Conservation (phyloP, 2,888 invertebrate genomes). For the Xestoiulus laeticollis region DNA sequence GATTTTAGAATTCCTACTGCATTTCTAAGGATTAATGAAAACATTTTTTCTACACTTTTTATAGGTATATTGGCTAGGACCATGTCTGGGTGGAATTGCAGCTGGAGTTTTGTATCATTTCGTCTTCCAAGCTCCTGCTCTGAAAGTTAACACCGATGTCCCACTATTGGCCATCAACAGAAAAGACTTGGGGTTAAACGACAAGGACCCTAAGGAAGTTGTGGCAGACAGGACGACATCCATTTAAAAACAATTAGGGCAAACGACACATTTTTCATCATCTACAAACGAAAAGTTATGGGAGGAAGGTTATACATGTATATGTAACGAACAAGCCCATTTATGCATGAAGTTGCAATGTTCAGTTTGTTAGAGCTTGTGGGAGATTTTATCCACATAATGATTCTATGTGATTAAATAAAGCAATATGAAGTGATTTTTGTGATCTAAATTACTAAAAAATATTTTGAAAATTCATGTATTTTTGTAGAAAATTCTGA, state of each 20-base stretch:
- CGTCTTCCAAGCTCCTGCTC: conserved; percentile 53
- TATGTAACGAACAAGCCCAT: not conserved
- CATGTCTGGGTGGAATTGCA: conserved; percentile 55
- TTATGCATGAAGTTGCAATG: not conserved
- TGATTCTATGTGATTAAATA: not conserved
- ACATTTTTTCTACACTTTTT: conserved; percentile 19
- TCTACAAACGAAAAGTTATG: not conserved
- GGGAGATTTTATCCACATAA: not conserved
- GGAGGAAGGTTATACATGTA: not conserved
- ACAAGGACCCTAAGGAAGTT: conserved; percentile 51
- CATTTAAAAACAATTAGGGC: conserved; percentile 27
- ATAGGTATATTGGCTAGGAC: conserved; percentile 56
- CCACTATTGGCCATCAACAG: not conserved
- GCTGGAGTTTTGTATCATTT: conserved; percentile 55
- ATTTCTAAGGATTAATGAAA: not conserved
- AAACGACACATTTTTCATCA: not conserved
- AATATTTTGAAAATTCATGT: not conserved
- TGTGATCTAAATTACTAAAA: not conserved
- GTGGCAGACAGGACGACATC: conserved; percentile 52
- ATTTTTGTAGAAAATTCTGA: not conserved
- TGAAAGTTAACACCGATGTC: conserved; percentile 8
- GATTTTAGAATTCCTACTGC: no score
- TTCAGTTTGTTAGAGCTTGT: not conserved
- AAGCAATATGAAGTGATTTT: not conserved
- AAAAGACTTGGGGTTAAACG: not conserved